These are phyloP conservation scores for Unio delphinus DNA, from an alignment of 2,888 invertebrate genomes.

Conservation along the genomic window DNA sequence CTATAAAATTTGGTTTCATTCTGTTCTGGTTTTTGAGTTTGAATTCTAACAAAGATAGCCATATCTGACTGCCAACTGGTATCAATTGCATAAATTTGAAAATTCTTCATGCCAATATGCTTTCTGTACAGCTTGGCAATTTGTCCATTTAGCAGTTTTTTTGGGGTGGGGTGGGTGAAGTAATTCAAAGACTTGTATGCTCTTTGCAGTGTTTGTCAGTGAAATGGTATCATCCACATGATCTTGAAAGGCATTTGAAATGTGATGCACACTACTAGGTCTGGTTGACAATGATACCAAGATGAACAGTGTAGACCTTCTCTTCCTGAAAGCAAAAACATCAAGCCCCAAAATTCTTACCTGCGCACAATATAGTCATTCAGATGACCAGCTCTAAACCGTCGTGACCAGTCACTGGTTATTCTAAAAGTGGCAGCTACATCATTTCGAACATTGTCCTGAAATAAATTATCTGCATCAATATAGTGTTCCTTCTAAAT, in stretches of 20 bases:
- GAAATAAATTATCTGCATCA: slow-evolving; percentile 8
- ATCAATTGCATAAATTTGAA: no score
- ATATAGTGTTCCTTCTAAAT: not conserved
- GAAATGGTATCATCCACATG: not conserved
- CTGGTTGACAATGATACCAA: not conserved
- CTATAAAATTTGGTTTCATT: no score
- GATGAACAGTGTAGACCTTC: not conserved
- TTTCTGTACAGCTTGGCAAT: no score
- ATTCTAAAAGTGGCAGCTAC: slow-evolving; percentile 85
- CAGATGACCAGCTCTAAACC: slow-evolving; percentile 80
- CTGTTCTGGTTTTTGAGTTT: no score
- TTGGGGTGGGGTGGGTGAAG: no score
- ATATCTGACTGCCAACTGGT: no score
- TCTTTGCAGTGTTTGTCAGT: not conserved
- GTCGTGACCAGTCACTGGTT: slow-evolving; percentile 81
- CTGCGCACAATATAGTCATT: slow-evolving; percentile 82
- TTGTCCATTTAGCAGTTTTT: no score
- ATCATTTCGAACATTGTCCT: slow-evolving; percentile 80
- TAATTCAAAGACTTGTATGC: no score
- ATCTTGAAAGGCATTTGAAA: not conserved
- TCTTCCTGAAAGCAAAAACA: not conserved
- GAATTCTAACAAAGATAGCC: no score
- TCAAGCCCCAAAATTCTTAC: slow-evolving; percentile 31
- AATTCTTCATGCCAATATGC: no score
- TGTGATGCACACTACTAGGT: no score